Percentiles rank a stretch among this genome's conserved stretches.
Evolutionary conservation across 2,888 invertebrate species (phyloP).

Genomic region (Pheosia tremula): DNA sequence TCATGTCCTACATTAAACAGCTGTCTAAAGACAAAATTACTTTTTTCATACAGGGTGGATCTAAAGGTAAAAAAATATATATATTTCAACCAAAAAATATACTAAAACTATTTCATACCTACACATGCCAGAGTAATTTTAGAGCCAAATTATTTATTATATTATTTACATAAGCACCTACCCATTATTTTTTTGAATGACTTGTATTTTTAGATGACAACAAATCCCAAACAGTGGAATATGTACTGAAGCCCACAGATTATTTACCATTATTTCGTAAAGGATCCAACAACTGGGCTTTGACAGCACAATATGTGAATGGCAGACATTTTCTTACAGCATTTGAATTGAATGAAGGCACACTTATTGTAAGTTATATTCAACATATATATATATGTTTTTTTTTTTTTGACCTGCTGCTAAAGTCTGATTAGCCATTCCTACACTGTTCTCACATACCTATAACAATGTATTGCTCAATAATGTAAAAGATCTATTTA

Average conservation of each 20-base stretch:
- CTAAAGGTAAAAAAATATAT: conserved; percentile 60
- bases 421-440: too few species aligned
- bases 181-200: not conserved
- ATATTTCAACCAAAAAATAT: not conserved
- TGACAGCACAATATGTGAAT: conserved; percentile 79
- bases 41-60: conserved; percentile 71
- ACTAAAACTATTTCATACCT: too few species aligned
- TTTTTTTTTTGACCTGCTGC: not conserved
- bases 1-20: conserved; percentile 79
- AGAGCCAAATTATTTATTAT: too few species aligned
- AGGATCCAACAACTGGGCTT: conserved; percentile 74
- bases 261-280: conserved; percentile 73
- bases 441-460: too few species aligned
- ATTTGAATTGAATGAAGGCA: conserved; percentile 77
- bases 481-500: too few species aligned
- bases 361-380: conserved; percentile 70
- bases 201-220: conserved; percentile 58
- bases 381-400: too few species aligned
- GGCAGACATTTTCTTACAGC: conserved; percentile 80
- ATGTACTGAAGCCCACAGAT: conserved; percentile 72
- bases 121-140: too few species aligned
- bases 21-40: conserved; percentile 81
- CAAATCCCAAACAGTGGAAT: conserved; percentile 72
- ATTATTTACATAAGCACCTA: not conserved
- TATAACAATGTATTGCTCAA: too few species aligned